Base-by-base conservation (phyloP, 1,140 invertebrate genomes). In the Euura lappo region DNA sequence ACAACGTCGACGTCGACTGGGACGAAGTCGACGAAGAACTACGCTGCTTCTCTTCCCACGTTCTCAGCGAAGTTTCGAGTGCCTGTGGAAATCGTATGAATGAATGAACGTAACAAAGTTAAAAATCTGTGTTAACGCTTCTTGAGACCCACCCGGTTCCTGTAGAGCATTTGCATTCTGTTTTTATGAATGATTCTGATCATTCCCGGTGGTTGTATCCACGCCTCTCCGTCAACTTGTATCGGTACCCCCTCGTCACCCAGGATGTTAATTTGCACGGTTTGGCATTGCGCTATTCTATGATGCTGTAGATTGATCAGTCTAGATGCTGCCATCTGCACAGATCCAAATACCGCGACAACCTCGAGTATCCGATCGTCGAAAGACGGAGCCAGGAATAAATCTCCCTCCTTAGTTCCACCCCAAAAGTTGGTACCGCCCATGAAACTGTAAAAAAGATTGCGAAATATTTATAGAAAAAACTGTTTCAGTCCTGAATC, bases 341-440 rank as follows among this genome's bases (percentile, higher is more conserved):
- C 95, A 0, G 96, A 97, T 0, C 97, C 97, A 87, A 98, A 99
- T 0, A 99, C 97, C 8, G 97, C 97, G 3, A 99, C 97, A 11
- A 99, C 97, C 90, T 98, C 96, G 6, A 99, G 88, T 69, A 98
- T 94, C 69, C 95, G 92, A 87, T 99, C 97, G 87, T 99, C 97
- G 79, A 98, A 97, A 4, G 94, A 95, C 2, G 95, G 96, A 2
- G 94, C 92, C 10, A 97, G 86, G 81, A 97, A 98, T 11, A 95
- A 89, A 77, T 97, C 95, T 78, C 96, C 96, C 79, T 94, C 94
- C 83, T 97, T 95, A 5, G 92, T 93, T 2, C 95, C 95, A 73
- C 97, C 97, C 98, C 98, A 99, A 84, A 99, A 99, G 86, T 99
- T 99, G n/a, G 97, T 97, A 46, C 98, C 98, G 6, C 98, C 98